Evolutionary conservation across 2,113 vertebrate genomes (phyloP).

Genomic region (Neolamprologus brichardi): DNA sequence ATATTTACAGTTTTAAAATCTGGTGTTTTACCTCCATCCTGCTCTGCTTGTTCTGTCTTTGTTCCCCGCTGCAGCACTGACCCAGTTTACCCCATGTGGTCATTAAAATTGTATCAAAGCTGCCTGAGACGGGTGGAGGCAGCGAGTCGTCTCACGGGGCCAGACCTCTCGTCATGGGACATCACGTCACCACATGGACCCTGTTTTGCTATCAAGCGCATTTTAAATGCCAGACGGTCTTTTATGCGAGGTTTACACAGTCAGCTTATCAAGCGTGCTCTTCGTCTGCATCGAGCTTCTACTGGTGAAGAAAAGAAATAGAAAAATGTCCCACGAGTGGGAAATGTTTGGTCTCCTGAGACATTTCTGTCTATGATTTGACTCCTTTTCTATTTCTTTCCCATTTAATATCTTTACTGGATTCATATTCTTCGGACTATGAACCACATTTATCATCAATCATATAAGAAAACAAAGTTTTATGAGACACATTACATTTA

Average conservation of each 20-base stretch:
- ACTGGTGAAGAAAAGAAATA: background rate
- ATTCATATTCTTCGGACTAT: background rate
- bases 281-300: background rate
- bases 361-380: background rate
- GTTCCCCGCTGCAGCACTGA: conserved; percentile 40
- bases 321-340: background rate
- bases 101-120: conserved; percentile 67
- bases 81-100: conserved; percentile 58
- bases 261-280: background rate
- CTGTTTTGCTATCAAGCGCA: background rate
- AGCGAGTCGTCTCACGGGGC: conserved; percentile 9
- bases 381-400: accelerated
- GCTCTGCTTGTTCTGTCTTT: conserved; percentile 18
- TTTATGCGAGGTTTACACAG: background rate
- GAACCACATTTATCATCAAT: background rate
- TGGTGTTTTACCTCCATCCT: background rate
- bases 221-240: background rate
- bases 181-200: conserved; percentile 40
- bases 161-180: conserved; percentile 20
- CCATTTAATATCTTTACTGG: background rate
- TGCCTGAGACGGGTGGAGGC: conserved; percentile 32
- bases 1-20: background rate
- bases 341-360: background rate
- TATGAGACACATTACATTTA: background rate
- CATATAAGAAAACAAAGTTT: background rate